A percentile compares a stretch with the other conserved stretches of the same genome.
Evolutionary conservation across 1,140 invertebrate species (phyloP).

Genomic region (Brachionus rubens): DNA sequence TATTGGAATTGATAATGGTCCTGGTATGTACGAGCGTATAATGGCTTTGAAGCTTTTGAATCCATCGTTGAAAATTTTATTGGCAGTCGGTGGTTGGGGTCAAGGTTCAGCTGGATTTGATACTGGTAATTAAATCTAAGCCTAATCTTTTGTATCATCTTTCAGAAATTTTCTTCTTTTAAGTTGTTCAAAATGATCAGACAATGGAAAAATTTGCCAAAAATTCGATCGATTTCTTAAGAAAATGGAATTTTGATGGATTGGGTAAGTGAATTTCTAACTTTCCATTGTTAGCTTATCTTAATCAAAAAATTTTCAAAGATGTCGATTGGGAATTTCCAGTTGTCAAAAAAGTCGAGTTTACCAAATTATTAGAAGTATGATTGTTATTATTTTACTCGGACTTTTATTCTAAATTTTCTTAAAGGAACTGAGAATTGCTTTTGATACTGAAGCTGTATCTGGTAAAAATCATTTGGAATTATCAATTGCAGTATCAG

Average conservation of each 20-base stretch:
- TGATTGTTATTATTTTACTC: neutral
- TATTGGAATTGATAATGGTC: slow-evolving; percentile 62
- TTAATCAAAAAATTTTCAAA: slow-evolving; percentile 47
- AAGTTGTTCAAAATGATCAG: slow-evolving; percentile 73
- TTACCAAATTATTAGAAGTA: slow-evolving; percentile 48
- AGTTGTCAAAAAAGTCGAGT: slow-evolving; percentile 47
- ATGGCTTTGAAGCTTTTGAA: slow-evolving; percentile 2
- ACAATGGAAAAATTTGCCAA: slow-evolving; percentile 16
- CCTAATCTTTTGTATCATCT: neutral
- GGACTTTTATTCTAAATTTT: neutral
- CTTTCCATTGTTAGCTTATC: no score
- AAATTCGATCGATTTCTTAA: slow-evolving; percentile 50
- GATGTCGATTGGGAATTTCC: slow-evolving; percentile 54
- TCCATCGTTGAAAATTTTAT: slow-evolving; percentile 21
- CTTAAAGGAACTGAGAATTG: slow-evolving; percentile 46
- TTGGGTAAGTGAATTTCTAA: neutral
- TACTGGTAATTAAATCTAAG: neutral
- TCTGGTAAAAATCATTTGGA: slow-evolving; percentile 69
- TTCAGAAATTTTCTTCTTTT: slow-evolving; percentile 62
- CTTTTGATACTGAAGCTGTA: slow-evolving; percentile 47
- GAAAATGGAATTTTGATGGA: slow-evolving; percentile 60
- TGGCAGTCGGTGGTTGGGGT: slow-evolving; percentile 68
- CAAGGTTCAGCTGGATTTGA: slow-evolving; percentile 65
- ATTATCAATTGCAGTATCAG: slow-evolving; percentile 56
- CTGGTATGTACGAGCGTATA: slow-evolving; percentile 7